Percentiles rank a stretch among this genome's conserved stretches.
These are phyloP conservation scores for Pediacus dermestoides DNA, from an alignment of 2,888 invertebrate species.

Conservation along the genomic window DNA sequence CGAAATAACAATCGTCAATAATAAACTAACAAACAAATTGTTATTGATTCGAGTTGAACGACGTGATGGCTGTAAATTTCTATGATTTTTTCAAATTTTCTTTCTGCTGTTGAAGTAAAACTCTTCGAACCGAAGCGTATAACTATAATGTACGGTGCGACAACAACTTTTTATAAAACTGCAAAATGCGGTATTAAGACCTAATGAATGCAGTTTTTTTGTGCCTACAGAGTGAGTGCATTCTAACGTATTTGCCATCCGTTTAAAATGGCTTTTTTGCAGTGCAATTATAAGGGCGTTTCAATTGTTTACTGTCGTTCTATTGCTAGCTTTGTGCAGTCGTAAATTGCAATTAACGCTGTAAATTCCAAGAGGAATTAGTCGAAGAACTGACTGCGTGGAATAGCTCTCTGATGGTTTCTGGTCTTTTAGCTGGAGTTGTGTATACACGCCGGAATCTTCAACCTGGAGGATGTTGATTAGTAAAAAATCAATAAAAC, in stretches of 20 bases:
- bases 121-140: too few species aligned
- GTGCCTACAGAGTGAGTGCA: background rate
- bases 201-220: too few species aligned
- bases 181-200: too few species aligned
- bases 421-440: slow-evolving; percentile 2
- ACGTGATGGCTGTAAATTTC: too few species aligned
- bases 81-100: too few species aligned
- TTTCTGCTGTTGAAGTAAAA: too few species aligned
- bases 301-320: slow-evolving; percentile 22
- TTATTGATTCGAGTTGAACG: too few species aligned
- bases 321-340: slow-evolving; percentile 23
- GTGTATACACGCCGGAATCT: slow-evolving; percentile 10
- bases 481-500: slow-evolving; percentile 29
- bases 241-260: slow-evolving; percentile 1
- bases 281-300: slow-evolving; percentile 16
- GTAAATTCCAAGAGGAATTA: slow-evolving; percentile 27
- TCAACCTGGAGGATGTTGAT: slow-evolving; percentile 23
- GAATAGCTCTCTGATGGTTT: slow-evolving; percentile 20
- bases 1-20: too few species aligned
- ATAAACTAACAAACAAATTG: too few species aligned
- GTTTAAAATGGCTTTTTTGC: slow-evolving; percentile 16
- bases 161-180: too few species aligned
- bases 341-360: slow-evolving; percentile 33
- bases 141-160: too few species aligned
- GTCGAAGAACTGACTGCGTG: slow-evolving; percentile 21